phyloP scores from a whole-genome alignment of 2,797 vertebrate genomes.

The Prunella strophiata region DNA sequence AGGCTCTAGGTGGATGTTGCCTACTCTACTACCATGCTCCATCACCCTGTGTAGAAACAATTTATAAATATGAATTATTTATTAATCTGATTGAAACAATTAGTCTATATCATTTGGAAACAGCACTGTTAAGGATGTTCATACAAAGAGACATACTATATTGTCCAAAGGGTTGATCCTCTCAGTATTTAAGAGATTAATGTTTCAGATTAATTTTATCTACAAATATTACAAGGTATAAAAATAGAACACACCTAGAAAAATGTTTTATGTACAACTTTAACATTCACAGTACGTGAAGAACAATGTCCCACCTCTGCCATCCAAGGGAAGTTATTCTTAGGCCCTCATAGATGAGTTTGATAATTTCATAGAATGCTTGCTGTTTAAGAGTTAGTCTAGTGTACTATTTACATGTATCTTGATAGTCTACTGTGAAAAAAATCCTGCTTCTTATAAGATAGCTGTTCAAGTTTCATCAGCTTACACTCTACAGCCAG shows the following conservation, averaged over 20 bases:
- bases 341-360: constrained; percentile 33
- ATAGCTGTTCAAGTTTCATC: constrained; percentile 66
- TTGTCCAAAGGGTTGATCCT: neutral
- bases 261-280: neutral
- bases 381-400: constrained; percentile 38
- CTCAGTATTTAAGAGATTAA: neutral
- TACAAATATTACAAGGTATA: neutral
- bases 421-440: constrained; percentile 45
- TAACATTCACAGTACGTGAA: neutral
- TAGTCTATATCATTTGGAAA: neutral
- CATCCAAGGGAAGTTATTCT: constrained; percentile 54
- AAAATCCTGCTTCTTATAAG: constrained; percentile 35
- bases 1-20: constrained; percentile 24
- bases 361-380: constrained; percentile 50
- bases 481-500: constrained; percentile 16
- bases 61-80: constrained; percentile 48
- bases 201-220: neutral
- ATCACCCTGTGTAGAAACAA: constrained; percentile 16
- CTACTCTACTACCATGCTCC: neutral
- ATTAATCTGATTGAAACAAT: constrained; percentile 42
- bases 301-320: neutral
- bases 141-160: neutral
- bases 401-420: constrained; percentile 8
- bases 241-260: neutral
- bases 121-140: neutral